Percentiles rank a stretch among this genome's conserved stretches.
Conservation (phyloP, 2,113 vertebrate genomes). For the Alosa alosa region DNA sequence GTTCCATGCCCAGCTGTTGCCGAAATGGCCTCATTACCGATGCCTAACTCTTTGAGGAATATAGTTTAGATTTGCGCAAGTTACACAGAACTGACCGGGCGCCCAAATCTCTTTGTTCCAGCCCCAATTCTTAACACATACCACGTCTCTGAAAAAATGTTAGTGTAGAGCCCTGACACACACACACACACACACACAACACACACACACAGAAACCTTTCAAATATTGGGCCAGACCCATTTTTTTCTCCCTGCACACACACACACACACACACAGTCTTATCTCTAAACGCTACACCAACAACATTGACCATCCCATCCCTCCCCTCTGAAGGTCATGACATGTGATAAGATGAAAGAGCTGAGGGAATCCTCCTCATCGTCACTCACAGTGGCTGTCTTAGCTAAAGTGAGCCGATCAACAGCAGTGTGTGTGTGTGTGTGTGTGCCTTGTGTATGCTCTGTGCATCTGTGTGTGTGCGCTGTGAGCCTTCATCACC, state of each 20-base stretch:
- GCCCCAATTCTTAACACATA: no score
- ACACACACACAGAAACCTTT: not conserved
- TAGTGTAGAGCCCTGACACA: no score
- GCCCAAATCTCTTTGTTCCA: no score
- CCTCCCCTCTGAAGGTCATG: not conserved
- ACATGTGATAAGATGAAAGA: not conserved
- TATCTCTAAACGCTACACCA: not conserved
- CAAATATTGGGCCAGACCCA: not conserved
- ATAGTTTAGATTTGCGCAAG: no score
- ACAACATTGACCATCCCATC: not conserved
- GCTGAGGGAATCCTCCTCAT: not conserved
- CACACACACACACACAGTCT: not conserved
- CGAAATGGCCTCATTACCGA: no score
- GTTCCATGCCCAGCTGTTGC: no score
- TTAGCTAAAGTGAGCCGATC: not conserved
- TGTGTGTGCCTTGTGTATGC: not conserved
- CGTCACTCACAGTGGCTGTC: not conserved
- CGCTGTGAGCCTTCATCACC: not conserved
- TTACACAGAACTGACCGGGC: no score
- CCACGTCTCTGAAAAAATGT: no score
- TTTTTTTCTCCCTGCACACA: not conserved
- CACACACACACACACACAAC: constrained; percentile 45
- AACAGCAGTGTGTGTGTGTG: not conserved
- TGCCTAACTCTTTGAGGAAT: no score
- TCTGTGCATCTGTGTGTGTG: not conserved